Percentiles rank a stretch among this genome's conserved stretches.
These are phyloP conservation scores for Apodemia duryi DNA, from an alignment of 2,888 invertebrate species.

Conservation along the genomic window DNA sequence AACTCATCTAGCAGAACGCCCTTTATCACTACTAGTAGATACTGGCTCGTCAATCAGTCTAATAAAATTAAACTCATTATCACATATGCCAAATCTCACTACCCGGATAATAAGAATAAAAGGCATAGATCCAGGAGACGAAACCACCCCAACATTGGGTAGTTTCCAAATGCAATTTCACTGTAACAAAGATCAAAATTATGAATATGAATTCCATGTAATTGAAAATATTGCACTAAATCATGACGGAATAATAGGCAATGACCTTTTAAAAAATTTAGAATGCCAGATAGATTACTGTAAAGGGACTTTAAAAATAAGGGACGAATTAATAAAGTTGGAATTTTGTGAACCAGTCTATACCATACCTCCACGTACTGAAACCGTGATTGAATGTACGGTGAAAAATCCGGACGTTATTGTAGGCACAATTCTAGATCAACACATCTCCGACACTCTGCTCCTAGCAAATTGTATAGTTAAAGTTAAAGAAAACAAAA, in stretches of 20 bases:
- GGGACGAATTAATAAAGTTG: not conserved
- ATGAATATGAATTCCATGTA: constrained; percentile 7
- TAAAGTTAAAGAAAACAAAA: constrained; percentile 23
- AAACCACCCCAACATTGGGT: constrained; percentile 17
- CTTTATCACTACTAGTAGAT: not conserved
- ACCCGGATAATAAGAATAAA: constrained; percentile 6
- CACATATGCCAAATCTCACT: not conserved
- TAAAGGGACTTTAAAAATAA: not conserved
- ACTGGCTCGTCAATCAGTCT: not conserved
- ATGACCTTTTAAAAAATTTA: constrained; percentile 14
- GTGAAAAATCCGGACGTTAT: constrained; percentile 31
- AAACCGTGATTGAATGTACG: constrained; percentile 31
- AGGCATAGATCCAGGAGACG: constrained; percentile 17
- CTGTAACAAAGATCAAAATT: not conserved
- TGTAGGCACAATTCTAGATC: constrained; percentile 25
- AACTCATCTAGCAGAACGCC: not conserved
- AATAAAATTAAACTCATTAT: not conserved
- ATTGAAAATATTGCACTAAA: not conserved
- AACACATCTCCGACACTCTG: constrained; percentile 19
- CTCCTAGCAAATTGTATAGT: constrained; percentile 27
- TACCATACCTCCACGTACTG: constrained; percentile 9
- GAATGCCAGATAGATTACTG: constrained; percentile 15
- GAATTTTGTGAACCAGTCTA: constrained; percentile 20
- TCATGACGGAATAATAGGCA: constrained; percentile 21
- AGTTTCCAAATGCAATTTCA: constrained; percentile 8